Evolutionary conservation across 2,888 invertebrate genomes (phyloP).

Genomic region (Drosophila planitibia): DNA sequence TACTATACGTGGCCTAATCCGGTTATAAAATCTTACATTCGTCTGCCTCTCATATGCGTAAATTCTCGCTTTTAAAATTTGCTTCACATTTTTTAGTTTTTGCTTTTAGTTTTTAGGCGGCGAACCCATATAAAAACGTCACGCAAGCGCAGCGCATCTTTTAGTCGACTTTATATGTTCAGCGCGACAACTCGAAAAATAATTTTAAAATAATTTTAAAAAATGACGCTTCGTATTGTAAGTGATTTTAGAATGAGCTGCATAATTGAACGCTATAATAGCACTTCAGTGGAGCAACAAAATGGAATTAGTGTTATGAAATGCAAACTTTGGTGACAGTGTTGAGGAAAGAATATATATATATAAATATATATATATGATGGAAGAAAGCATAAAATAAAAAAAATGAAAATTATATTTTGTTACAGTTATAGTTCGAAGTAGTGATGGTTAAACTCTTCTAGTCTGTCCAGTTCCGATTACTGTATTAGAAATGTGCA

Average conservation of each 20-base stretch:
- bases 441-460: background rate
- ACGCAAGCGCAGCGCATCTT: constrained; percentile 70
- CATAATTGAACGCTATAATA: background rate
- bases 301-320: background rate
- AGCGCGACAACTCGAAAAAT: constrained; percentile 33
- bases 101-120: constrained; percentile 32
- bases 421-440: background rate
- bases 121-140: constrained; percentile 59
- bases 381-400: background rate
- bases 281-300: background rate
- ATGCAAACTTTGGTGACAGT: background rate
- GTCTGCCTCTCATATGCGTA: constrained; percentile 31
- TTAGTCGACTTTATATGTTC: constrained; percentile 62
- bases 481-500: background rate
- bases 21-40: constrained; percentile 78
- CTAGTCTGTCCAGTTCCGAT: background rate
- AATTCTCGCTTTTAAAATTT: constrained; percentile 50
- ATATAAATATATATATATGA: background rate
- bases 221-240: constrained; percentile 53
- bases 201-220: constrained; percentile 7
- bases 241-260: constrained; percentile 32
- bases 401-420: background rate
- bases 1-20: constrained; percentile 67
- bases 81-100: constrained; percentile 41
- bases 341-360: background rate